A percentile compares a stretch with the other conserved stretches of the same genome.
Evolutionary conservation across 2,113 vertebrate species (phyloP).

Genomic region (Damaliscus lunatus): DNA sequence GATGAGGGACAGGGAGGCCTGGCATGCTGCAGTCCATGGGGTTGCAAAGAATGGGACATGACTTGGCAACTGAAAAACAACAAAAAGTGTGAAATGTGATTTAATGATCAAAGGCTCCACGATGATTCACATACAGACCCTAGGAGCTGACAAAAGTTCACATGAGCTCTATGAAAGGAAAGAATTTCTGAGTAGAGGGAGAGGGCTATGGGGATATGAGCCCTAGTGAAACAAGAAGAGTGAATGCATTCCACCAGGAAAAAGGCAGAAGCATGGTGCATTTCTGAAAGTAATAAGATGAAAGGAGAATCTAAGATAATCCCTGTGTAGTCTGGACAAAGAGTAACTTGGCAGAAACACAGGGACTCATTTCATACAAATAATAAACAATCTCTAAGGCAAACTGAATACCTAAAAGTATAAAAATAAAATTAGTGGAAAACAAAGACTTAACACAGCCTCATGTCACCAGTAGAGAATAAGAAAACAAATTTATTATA

Average conservation of each 20-base stretch:
- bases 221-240: neutral
- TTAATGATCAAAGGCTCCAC: neutral
- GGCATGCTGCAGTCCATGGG: neutral
- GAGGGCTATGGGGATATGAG: neutral
- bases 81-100: neutral
- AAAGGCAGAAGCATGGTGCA: neutral
- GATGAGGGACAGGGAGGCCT: neutral
- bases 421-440: slow-evolving; percentile 17
- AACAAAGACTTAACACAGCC: neutral
- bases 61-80: neutral
- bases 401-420: slow-evolving; percentile 7
- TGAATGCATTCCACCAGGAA: neutral
- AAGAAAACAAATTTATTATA: neutral
- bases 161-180: neutral
- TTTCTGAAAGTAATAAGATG: neutral
- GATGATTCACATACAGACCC: neutral
- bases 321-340: neutral
- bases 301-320: neutral
- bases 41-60: neutral
- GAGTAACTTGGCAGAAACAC: neutral
- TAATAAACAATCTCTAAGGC: neutral
- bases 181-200: neutral
- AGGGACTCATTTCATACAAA: slow-evolving; percentile 7
- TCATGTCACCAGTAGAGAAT: neutral
- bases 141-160: neutral